These are phyloP conservation scores for Sinosuthora webbiana DNA, from an alignment of 2,113 vertebrate genomes.

Conservation along the genomic window DNA sequence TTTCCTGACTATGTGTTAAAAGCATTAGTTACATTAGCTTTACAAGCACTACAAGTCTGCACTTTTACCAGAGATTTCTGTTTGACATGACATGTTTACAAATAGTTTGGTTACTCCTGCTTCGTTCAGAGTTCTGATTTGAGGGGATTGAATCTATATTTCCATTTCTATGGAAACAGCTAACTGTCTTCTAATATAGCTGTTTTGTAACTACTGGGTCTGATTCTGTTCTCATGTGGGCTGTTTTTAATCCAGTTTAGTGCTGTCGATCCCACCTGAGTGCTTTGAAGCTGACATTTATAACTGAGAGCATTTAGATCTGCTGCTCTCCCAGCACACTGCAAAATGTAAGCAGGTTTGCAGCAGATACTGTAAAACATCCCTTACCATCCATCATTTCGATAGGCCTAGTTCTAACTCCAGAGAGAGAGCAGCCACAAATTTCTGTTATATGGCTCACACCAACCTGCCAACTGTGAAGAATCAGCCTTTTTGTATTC, in stretches of 20 bases:
- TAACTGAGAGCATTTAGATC: neutral
- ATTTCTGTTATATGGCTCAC: neutral
- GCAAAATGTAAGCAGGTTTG: neutral
- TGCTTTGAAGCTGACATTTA: neutral
- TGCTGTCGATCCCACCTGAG: neutral
- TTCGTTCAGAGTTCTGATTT: neutral
- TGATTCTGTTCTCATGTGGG: constrained; percentile 15
- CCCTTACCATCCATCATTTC: neutral
- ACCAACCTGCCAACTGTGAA: neutral
- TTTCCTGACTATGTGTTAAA: neutral
- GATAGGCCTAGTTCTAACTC: neutral
- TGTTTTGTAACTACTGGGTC: constrained; percentile 25
- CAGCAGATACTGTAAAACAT: neutral
- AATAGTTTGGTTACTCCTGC: constrained; percentile 7
- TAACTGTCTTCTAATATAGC: constrained; percentile 30
- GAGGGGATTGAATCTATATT: neutral
- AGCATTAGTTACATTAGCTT: neutral
- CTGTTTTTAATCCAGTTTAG: constrained; percentile 20
- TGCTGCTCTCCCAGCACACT: neutral
- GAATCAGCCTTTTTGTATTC: constrained; percentile 14
- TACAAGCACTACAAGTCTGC: neutral
- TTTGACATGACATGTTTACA: neutral
- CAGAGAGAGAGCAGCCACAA: neutral
- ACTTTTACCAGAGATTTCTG: neutral
- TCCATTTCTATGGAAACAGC: constrained; percentile 64